Evolutionary conservation across 1,140 invertebrate species (phyloP).

Genomic region (Eciton burchellii): DNA sequence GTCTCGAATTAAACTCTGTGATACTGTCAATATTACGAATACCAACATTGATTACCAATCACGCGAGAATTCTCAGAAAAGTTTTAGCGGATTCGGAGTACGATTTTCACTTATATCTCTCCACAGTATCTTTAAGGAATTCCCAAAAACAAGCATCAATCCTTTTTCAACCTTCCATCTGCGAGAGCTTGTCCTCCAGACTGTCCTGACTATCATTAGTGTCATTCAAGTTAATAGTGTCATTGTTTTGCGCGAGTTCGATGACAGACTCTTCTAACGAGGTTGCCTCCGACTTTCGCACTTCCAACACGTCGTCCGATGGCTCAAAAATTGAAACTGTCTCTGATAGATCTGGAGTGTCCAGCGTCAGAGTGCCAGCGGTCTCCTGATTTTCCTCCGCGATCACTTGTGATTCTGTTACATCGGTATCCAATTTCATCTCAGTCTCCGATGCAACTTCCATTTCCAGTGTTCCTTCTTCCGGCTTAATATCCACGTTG

Average conservation of each 20-base stretch:
- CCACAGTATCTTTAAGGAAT: neutral
- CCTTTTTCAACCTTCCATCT: constrained; percentile 82
- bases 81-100: constrained; percentile 9
- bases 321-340: constrained; percentile 80
- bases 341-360: constrained; percentile 75
- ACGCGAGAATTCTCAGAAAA: neutral
- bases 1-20: neutral
- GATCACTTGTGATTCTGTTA: neutral
- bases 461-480: neutral
- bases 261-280: constrained; percentile 76
- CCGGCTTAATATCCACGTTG: neutral
- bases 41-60: constrained; percentile 29
- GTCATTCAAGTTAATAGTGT: constrained; percentile 81
- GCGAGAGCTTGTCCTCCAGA: constrained; percentile 83
- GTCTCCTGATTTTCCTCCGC: neutral
- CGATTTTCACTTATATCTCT: constrained; percentile 9
- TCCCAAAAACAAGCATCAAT: neutral
- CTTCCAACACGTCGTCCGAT: constrained; percentile 67
- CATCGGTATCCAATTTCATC: constrained; percentile 31
- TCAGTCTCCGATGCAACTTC: constrained; percentile 26
- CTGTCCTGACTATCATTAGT: constrained; percentile 83
- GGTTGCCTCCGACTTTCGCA: constrained; percentile 61
- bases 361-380: constrained; percentile 47
- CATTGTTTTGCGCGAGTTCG: constrained; percentile 73
- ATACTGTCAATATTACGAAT: neutral